A percentile compares a stretch with the other conserved stretches of the same genome.
Evolutionary conservation across 2,888 invertebrate genomes (phyloP).

Genomic region (Nematopogon swammerdamellus): DNA sequence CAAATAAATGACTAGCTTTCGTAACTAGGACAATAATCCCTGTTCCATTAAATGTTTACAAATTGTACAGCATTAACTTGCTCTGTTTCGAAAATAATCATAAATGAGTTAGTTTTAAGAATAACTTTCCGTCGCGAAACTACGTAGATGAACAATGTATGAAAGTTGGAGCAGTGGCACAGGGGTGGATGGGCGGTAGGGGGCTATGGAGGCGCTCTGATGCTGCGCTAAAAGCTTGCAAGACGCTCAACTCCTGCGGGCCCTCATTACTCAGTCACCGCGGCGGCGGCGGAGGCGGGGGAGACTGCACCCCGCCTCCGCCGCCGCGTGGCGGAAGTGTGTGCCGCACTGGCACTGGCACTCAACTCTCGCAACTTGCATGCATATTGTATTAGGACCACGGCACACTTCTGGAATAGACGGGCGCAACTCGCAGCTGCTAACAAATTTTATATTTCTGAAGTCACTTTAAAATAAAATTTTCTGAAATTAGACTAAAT

Average conservation of each 20-base stretch:
- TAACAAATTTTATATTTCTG: too few species aligned
- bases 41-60: neutral
- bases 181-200: neutral
- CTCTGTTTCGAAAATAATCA: neutral
- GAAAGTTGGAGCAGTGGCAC: neutral
- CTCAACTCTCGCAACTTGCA: neutral
- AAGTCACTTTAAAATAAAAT: too few species aligned
- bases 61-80: neutral
- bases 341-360: neutral
- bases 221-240: neutral
- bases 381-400: neutral
- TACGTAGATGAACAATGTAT: neutral
- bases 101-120: neutral
- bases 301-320: neutral
- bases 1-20: neutral
- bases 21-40: neutral
- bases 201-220: neutral
- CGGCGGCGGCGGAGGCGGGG: neutral
- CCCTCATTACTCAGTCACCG: neutral
- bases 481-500: too few species aligned
- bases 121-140: neutral
- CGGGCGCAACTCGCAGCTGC: too few species aligned
- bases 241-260: neutral
- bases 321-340: neutral
- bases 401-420: too few species aligned